A percentile compares a stretch with the other conserved stretches of the same genome.
phyloP scores from a whole-genome alignment of 1,140 invertebrate species.

The Zaprionus tsacasi region DNA sequence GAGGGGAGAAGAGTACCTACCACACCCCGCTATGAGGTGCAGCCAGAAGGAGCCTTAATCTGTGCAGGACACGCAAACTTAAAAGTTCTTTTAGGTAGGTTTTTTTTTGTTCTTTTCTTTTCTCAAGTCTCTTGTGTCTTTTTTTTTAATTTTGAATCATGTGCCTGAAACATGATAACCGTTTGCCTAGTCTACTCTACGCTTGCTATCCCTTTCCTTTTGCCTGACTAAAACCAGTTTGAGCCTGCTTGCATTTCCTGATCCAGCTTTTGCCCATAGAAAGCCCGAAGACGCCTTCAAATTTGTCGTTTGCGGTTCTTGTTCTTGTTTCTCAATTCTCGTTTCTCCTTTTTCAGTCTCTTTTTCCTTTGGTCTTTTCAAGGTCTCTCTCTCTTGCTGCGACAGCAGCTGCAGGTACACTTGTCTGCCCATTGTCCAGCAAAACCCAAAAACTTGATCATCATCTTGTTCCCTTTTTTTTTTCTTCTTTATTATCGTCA shows the following conservation, averaged over 20 bases:
- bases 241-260: conserved; percentile 73
- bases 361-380: conserved; percentile 42
- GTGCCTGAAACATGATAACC: conserved; percentile 79
- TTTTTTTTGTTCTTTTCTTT: conserved; percentile 11
- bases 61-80: conserved; percentile 72
- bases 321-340: conserved; percentile 24
- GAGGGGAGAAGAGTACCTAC: not conserved
- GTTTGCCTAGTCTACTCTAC: conserved; percentile 28
- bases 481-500: too few species aligned
- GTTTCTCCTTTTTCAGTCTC: conserved; percentile 23
- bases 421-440: conserved; percentile 69
- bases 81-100: not conserved
- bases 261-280: conserved; percentile 69
- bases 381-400: conserved; percentile 50
- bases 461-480: not conserved
- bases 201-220: conserved; percentile 27
- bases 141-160: conserved; percentile 69
- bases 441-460: conserved; percentile 21
- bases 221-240: conserved; percentile 5
- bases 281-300: conserved; percentile 38
- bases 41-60: conserved; percentile 54
- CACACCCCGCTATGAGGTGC: conserved; percentile 5
- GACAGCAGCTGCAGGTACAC: conserved; percentile 77
- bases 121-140: conserved; percentile 34
- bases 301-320: conserved; percentile 73